A percentile compares a stretch with the other conserved stretches of the same genome.
Evolutionary conservation across 92 coral and sea anemone genomes (phyloP).

Genomic region (Zoanthus gigantus): DNA sequence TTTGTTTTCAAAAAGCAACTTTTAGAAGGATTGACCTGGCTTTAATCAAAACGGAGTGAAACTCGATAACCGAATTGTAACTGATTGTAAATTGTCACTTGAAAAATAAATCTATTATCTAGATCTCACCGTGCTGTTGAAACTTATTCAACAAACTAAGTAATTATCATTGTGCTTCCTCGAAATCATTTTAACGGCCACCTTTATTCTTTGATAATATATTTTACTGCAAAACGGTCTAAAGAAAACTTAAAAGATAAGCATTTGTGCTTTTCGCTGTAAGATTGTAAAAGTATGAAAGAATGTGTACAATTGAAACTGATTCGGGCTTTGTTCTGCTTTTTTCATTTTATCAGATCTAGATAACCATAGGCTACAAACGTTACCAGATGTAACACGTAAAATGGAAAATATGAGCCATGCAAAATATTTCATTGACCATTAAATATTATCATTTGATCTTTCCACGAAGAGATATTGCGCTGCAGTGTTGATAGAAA

Average conservation of each 20-base stretch:
- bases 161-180: neutral
- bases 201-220: neutral
- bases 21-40: neutral
- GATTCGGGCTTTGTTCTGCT: too few species aligned
- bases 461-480: slow-evolving; percentile 15
- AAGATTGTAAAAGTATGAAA: too few species aligned
- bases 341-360: too few species aligned
- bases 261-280: too few species aligned
- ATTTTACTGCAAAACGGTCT: neutral
- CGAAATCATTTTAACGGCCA: neutral
- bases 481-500: neutral
- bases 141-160: neutral
- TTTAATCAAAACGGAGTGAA: neutral
- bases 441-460: slow-evolving; percentile 7
- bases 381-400: neutral
- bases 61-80: neutral
- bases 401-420: neutral
- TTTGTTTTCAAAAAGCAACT: neutral
- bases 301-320: too few species aligned
- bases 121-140: neutral
- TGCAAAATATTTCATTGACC: neutral
- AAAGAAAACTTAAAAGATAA: too few species aligned
- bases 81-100: neutral
- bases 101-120: neutral
- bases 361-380: neutral